Evolutionary conservation across 2,113 vertebrate genomes (phyloP), one percentile per base, ranked within the genome.

Genomic region (Psittacula cyanocephala): DNA sequence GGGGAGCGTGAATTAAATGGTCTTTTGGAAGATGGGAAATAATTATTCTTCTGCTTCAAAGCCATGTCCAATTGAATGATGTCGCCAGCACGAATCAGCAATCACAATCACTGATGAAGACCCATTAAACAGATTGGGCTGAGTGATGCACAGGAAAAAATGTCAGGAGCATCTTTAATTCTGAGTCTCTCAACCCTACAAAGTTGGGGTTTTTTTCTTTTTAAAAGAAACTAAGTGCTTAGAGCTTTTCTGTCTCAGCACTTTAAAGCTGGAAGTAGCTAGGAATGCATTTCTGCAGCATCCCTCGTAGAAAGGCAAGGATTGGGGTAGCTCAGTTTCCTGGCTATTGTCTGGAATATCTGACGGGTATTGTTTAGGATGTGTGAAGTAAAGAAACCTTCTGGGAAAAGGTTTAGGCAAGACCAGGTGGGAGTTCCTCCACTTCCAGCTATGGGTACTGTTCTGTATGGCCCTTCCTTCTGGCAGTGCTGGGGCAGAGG

Each of bases 41-140:
- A 97, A 97, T 97, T 96, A 96, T 97, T 97, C 95, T 97, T 97
- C 97, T 96, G 97, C 97, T 97, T 96, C 96, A 96, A 90, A 97
- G 97, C 95, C 84, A 85, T 91, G 96, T 97, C 95, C 91, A 81
- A 97, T 97, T 97, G 97, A 96, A 96, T 97, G 91, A 97, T 96
- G 96, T 97, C 91, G 93, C 96, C 91, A 86, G 96, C 91, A 80
- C 81, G 3, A 97, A 97, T 97, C 97, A 94, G 97, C 96, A 97
- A 96, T 96, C 95, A 77, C 96, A 96, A 41, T 95, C 94, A 68
- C 95, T 95, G 94, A 96, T 90, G 95, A 97, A 96, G 97, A 96
- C 97, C 97, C 95, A 97, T 97, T 97, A 97, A 97, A 97, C 95
- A 96, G 97, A 97, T 96, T 97, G 97, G 95, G 76, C 93, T 97